Conservation (phyloP, 92 coral and sea anemone genomes). For the Zoanthus sociatus region DNA sequence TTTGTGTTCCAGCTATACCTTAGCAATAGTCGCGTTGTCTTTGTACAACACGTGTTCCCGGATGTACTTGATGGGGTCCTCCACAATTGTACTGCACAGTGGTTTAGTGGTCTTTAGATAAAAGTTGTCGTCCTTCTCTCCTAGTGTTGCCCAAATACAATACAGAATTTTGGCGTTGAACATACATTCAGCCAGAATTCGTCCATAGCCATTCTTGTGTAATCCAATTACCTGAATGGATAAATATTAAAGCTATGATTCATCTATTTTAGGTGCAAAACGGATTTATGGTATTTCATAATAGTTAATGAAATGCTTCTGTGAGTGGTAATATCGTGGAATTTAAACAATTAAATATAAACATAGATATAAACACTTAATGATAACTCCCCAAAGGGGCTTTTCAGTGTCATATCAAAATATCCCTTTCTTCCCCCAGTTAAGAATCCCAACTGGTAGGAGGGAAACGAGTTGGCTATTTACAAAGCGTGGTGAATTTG, state of each 20-base stretch:
- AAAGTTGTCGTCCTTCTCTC: constrained; percentile 69
- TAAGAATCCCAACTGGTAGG: too few species aligned
- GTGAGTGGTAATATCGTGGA: too few species aligned
- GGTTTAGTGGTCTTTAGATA: constrained; percentile 66
- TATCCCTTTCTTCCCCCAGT: too few species aligned
- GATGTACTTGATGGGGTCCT: constrained; percentile 65
- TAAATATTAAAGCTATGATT: not conserved
- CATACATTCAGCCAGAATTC: constrained; percentile 80
- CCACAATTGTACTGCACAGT: constrained; percentile 52
- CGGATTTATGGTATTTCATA: not conserved
- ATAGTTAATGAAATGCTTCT: too few species aligned
- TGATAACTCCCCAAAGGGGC: too few species aligned
- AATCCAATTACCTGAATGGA: constrained; percentile 70
- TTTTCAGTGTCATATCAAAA: too few species aligned
- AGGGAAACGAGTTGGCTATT: too few species aligned
- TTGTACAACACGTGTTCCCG: constrained; percentile 69
- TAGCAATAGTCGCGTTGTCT: constrained; percentile 50
- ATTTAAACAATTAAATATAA: too few species aligned
- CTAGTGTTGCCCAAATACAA: constrained; percentile 78
- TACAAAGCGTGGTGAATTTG: too few species aligned
- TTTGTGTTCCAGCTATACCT: constrained; percentile 19
- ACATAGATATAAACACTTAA: too few species aligned
- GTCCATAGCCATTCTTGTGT: constrained; percentile 85
- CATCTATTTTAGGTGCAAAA: not conserved
- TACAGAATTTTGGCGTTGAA: constrained; percentile 76